These are phyloP conservation scores for Allobates femoralis DNA, from an alignment of 2,797 vertebrate species.

Conservation along the genomic window DNA sequence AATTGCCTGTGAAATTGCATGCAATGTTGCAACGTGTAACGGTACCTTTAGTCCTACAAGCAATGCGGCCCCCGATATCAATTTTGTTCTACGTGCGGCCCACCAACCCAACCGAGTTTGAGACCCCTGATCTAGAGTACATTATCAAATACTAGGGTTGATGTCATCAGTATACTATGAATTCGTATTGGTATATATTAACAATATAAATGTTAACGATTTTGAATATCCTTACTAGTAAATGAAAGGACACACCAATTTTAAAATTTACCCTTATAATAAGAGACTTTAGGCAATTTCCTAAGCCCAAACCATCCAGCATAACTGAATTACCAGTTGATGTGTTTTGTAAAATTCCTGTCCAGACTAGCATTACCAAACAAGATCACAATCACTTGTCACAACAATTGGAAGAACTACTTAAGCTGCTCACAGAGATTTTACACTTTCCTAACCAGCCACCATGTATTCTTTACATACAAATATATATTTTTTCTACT, in stretches of 20 bases:
- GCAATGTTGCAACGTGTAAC: too few species aligned
- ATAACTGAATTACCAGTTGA: background rate
- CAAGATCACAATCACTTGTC: background rate
- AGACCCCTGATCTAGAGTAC: too few species aligned
- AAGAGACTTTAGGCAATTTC: background rate
- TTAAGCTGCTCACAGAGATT: background rate
- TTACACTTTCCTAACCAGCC: background rate
- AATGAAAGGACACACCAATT: background rate
- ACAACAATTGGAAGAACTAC: background rate
- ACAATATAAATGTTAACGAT: background rate
- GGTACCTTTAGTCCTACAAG: too few species aligned
- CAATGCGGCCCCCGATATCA: too few species aligned
- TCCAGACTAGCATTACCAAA: constrained; percentile 6
- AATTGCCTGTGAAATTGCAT: too few species aligned
- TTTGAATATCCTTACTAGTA: background rate
- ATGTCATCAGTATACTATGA: too few species aligned
- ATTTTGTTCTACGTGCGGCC: too few species aligned
- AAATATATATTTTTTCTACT: background rate
- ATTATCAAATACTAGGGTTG: too few species aligned
- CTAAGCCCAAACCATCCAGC: background rate
- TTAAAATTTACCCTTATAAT: background rate
- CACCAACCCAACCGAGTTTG: too few species aligned
- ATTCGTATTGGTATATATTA: too few species aligned
- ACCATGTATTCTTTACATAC: background rate
- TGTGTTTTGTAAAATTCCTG: background rate